Evolutionary conservation across 2,113 vertebrate genomes (phyloP).

Genomic region (Sakesphorus luctuosus): DNA sequence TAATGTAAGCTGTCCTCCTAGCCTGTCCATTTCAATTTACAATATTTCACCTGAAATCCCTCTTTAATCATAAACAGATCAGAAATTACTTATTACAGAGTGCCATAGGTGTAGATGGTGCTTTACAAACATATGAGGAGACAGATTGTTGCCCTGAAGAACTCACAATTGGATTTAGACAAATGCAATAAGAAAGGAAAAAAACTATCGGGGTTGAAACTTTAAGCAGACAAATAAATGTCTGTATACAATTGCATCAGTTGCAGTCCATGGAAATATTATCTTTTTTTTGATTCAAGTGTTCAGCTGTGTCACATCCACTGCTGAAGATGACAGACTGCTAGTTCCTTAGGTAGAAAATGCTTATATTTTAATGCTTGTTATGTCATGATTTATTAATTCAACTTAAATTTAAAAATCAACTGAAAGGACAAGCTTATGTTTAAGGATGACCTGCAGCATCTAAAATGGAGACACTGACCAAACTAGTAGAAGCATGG

Average conservation of each 20-base stretch:
- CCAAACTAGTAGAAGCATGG: conserved; percentile 61
- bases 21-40: conserved; percentile 42
- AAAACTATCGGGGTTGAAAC: neutral
- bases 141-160: conserved; percentile 68
- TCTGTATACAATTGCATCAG: conserved; percentile 56
- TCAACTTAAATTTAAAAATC: conserved; percentile 70
- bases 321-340: conserved; percentile 36
- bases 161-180: conserved; percentile 18
- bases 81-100: conserved; percentile 43
- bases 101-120: conserved; percentile 28
- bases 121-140: conserved; percentile 48
- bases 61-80: conserved; percentile 50
- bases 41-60: conserved; percentile 40
- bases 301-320: conserved; percentile 60
- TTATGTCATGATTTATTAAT: conserved; percentile 77
- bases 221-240: conserved; percentile 56
- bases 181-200: conserved; percentile 61
- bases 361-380: conserved; percentile 75
- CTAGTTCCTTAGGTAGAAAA: conserved; percentile 76
- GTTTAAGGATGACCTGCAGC: conserved; percentile 74
- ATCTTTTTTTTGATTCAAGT: conserved; percentile 31
- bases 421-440: conserved; percentile 65
- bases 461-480: conserved; percentile 69
- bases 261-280: neutral
- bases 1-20: neutral